Evolutionary conservation across 2,797 vertebrate species (phyloP).

Genomic region (Somateria mollissima): DNA sequence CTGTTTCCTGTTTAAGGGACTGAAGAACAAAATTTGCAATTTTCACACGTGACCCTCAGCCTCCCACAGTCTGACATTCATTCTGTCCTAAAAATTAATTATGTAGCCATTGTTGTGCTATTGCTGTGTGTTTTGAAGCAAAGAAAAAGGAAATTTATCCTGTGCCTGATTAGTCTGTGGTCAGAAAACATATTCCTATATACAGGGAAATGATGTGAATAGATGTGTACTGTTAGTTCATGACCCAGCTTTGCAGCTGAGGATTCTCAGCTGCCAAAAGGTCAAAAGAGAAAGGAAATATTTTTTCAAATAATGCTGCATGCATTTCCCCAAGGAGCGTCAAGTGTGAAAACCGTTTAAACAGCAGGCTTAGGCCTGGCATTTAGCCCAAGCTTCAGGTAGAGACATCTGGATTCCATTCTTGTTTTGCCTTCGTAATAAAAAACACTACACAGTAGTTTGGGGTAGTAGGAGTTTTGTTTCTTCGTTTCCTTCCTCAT

Average conservation of each 20-base stretch:
- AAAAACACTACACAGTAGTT: conserved; percentile 52
- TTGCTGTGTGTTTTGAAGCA: not conserved
- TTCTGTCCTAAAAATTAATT: not conserved
- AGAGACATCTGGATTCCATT: conserved; percentile 83
- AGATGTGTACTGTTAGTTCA: conserved; percentile 42
- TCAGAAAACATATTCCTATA: conserved; percentile 51
- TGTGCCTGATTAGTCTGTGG: conserved; percentile 27
- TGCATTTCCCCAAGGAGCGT: conserved; percentile 65
- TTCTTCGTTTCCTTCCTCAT: conserved; percentile 14
- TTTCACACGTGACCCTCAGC: not conserved
- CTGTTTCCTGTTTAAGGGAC: not conserved
- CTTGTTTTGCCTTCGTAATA: conserved; percentile 64
- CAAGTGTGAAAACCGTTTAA: conserved; percentile 75
- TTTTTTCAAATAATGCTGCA: conserved; percentile 66
- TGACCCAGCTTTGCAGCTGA: conserved; percentile 50
- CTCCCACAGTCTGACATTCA: not conserved
- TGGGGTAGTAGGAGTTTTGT: not conserved
- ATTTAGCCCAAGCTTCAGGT: conserved; percentile 63
- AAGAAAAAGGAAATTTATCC: not conserved
- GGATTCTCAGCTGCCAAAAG: conserved; percentile 54
- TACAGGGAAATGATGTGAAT: conserved; percentile 31
- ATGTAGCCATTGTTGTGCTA: not conserved
- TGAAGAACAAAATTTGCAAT: not conserved
- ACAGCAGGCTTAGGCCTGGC: conserved; percentile 79
- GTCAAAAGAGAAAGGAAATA: conserved; percentile 74